Conservation (phyloP, 2,797 vertebrate genomes). For the Gallinago nigripennis region DNA sequence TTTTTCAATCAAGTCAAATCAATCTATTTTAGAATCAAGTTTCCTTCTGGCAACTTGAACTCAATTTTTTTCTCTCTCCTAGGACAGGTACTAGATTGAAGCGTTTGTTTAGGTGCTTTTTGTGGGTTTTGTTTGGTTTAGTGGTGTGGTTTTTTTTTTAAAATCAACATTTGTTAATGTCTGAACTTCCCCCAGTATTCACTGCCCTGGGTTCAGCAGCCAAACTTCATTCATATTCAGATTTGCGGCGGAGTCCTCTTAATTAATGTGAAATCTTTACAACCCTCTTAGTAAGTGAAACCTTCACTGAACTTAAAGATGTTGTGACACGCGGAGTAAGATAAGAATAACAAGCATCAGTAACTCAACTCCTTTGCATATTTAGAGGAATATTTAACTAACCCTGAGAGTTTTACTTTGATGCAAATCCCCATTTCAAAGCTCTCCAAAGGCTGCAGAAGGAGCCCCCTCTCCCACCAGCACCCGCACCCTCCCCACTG, state of each 20-base stretch:
- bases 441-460: neutral
- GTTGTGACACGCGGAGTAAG: conserved; percentile 50
- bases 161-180: conserved; percentile 11
- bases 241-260: conserved; percentile 50
- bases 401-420: conserved; percentile 20
- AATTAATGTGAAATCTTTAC: conserved; percentile 63
- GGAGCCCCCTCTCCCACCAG: neutral
- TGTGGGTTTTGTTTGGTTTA: neutral
- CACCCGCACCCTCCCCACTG: neutral
- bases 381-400: conserved; percentile 59
- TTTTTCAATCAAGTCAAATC: neutral
- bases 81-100: neutral
- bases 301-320: conserved; percentile 58
- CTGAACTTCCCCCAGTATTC: neutral
- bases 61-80: neutral
- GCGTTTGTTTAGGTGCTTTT: neutral
- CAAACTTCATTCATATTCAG: conserved; percentile 40
- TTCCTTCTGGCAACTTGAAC: neutral
- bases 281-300: conserved; percentile 48
- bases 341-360: conserved; percentile 64
- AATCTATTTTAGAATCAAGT: neutral
- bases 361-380: conserved; percentile 45
- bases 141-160: neutral
- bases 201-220: conserved; percentile 41
- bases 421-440: conserved; percentile 42